phyloP scores from a whole-genome alignment of 2,113 vertebrate species.

The Sebastes schlegelii region DNA sequence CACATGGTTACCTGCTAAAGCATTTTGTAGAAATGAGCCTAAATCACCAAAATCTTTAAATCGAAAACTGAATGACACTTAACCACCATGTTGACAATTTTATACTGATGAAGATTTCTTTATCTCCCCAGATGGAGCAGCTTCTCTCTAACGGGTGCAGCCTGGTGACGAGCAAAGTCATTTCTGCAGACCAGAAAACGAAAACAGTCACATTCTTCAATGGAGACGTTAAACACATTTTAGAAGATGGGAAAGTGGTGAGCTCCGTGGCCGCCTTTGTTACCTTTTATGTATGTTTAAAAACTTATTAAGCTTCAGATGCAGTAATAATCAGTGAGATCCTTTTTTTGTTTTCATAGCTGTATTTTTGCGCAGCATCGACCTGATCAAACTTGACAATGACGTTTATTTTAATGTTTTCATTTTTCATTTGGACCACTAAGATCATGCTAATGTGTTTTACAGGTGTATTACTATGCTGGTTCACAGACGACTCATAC shows the following conservation, averaged over 20 bases:
- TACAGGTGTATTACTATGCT: constrained; percentile 85
- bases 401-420: background rate
- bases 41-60: background rate
- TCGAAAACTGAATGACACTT: background rate
- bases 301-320: too few relatives aligned
- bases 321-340: background rate
- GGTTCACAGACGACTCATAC: constrained; percentile 79
- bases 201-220: constrained; percentile 76
- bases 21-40: background rate
- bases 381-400: background rate
- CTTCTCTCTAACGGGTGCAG: constrained; percentile 55
- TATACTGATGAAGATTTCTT: background rate
- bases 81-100: too few relatives aligned
- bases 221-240: constrained; percentile 81
- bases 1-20: background rate
- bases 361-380: background rate
- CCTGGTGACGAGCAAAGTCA: constrained; percentile 77
- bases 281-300: background rate
- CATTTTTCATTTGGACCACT: background rate
- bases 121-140: constrained; percentile 71
- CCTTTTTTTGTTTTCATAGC: background rate
- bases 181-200: constrained; percentile 71
- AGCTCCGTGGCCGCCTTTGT: background rate
- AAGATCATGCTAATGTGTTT: background rate
- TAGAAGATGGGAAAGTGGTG: constrained; percentile 81